Evolutionary conservation across 2,888 invertebrate genomes (phyloP).

Genomic region (Leptopilina myrica): DNA sequence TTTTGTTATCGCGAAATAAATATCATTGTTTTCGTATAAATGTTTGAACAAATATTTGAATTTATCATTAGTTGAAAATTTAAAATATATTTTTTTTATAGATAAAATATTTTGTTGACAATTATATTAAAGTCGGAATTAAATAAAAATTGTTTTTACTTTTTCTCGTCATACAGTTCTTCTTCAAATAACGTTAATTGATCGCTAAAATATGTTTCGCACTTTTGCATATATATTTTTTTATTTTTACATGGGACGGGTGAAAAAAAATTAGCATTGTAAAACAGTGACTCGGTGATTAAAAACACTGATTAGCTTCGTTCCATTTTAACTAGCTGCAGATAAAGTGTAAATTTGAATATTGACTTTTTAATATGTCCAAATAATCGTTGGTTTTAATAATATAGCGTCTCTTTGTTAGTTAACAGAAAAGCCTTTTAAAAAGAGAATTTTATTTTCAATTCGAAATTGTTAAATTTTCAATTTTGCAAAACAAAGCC

Average conservation of each 20-base stretch:
- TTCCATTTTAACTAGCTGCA: slow-evolving; percentile 4
- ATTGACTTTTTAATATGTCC: slow-evolving; percentile 1
- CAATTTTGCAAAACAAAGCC: no score
- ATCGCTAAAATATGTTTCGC: not conserved
- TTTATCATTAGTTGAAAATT: no score
- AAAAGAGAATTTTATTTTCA: no score
- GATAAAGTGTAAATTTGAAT: not conserved
- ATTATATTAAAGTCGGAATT: no score
- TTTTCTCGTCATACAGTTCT: not conserved
- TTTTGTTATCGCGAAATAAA: no score
- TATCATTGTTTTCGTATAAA: no score
- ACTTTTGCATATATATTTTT: not conserved
- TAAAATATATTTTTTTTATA: no score
- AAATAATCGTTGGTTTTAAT: not conserved
- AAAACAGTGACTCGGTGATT: slow-evolving; percentile 11
- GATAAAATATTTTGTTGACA: no score
- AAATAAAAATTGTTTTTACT: not conserved
- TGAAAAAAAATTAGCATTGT: slow-evolving; percentile 6
- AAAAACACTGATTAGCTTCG: not conserved
- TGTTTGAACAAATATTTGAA: no score
- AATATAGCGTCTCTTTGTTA: not conserved
- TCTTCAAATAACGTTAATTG: slow-evolving; percentile 1
- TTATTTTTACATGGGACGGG: not conserved
- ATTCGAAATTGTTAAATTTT: no score
- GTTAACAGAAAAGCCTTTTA: no score